A percentile compares a stretch with the other conserved stretches of the same genome.
Evolutionary conservation across 2,888 invertebrate genomes (phyloP).

Genomic region (Chydorus sphaericus): DNA sequence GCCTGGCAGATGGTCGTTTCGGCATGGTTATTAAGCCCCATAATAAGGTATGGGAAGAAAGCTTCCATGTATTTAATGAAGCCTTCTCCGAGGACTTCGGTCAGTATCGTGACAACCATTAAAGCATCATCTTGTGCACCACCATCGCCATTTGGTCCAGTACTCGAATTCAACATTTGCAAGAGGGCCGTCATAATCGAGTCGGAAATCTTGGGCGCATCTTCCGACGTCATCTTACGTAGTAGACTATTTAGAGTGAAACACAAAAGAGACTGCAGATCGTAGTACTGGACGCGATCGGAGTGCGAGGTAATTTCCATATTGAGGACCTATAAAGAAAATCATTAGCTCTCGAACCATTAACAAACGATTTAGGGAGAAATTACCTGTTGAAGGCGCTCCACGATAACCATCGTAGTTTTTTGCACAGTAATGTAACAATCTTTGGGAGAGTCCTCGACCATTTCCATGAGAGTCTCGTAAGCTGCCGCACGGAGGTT

Average conservation of each 20-base stretch:
- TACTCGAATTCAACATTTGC: constrained; percentile 80
- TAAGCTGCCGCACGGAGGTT: constrained; percentile 94
- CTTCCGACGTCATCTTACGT: constrained; percentile 80
- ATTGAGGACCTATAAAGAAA: constrained; percentile 51
- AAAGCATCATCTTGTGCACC: constrained; percentile 97
- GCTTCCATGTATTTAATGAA: constrained; percentile 96
- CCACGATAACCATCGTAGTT: constrained; percentile 90
- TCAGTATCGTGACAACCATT: constrained; percentile 88
- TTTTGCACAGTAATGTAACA: constrained; percentile 93
- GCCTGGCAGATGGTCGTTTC: constrained; percentile 85
- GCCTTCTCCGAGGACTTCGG: constrained; percentile 79
- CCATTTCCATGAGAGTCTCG: constrained; percentile 98
- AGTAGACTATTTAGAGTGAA: constrained; percentile 89
- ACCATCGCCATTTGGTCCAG: constrained; percentile 48
- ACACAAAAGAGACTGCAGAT: constrained; percentile 87
- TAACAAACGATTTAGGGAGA: neutral
- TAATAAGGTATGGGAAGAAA: constrained; percentile 79
- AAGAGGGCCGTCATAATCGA: constrained; percentile 90
- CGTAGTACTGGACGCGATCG: constrained; percentile 87
- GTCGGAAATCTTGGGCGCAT: constrained; percentile 93
- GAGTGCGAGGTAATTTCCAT: constrained; percentile 81
- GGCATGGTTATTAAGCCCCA: constrained; percentile 84
- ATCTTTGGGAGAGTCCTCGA: constrained; percentile 93
- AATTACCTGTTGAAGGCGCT: constrained; percentile 60
- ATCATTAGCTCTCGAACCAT: neutral